These are phyloP conservation scores for Gari tellinella DNA, from an alignment of 2,888 invertebrate species.

Conservation along the genomic window DNA sequence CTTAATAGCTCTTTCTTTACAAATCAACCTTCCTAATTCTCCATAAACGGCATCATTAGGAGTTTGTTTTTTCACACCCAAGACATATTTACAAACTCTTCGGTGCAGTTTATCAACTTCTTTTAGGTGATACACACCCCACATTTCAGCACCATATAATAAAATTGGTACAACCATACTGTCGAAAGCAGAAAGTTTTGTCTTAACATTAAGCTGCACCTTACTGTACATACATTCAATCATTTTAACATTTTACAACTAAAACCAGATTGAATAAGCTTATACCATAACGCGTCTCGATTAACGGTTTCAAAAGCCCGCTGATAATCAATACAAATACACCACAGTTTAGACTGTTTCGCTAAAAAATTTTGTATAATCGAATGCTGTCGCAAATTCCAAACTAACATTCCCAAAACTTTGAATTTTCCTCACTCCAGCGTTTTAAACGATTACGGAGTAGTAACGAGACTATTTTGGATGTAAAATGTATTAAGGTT, in stretches of 20 bases:
- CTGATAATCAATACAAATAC: constrained; percentile 13
- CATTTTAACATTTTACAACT: constrained; percentile 28
- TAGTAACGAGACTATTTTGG: constrained; percentile 35
- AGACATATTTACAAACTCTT: too few species aligned
- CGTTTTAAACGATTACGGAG: constrained; percentile 15
- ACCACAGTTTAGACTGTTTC: constrained; percentile 17
- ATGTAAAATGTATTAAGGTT: constrained; percentile 30
- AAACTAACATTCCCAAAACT: constrained; percentile 16
- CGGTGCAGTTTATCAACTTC: too few species aligned
- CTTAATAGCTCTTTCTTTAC: too few species aligned
- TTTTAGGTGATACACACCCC: too few species aligned
- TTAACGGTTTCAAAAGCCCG: constrained; percentile 24
- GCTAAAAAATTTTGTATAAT: constrained; percentile 8
- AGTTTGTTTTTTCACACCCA: too few species aligned
- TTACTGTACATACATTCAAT: too few species aligned
- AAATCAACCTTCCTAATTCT: too few species aligned
- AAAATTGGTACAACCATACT: too few species aligned
- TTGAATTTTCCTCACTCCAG: constrained; percentile 13
- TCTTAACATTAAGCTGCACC: too few species aligned
- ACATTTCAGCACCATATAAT: too few species aligned
- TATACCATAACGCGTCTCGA: constrained; percentile 21
- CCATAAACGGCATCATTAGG: too few species aligned
- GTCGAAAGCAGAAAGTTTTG: too few species aligned
- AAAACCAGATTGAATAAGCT: constrained; percentile 27
- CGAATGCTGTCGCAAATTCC: constrained; percentile 16